Base-by-base conservation (phyloP, 2,113 vertebrate genomes). In the Pelmatolapia mariae region DNA sequence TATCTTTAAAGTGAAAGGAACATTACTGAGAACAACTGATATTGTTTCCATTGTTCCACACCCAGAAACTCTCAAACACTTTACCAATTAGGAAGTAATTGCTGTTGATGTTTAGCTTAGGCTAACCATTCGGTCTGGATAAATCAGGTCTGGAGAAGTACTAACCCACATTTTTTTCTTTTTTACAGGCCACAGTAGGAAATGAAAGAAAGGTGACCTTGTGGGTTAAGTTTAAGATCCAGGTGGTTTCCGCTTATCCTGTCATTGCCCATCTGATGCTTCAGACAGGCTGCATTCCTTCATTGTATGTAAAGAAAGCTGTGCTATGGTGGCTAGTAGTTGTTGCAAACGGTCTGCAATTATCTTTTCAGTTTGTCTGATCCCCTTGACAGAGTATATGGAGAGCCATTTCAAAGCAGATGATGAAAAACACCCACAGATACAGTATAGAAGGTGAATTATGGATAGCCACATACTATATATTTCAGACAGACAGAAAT, bases 241-340 rank as follows among this genome's bases (percentile, higher is more conserved):
- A 93, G 91, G 93, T 94, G 92, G 90, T 87, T 95, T 92, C 93
- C 33, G 54, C 61, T 92, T 79, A 24, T 86, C 81, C 86, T 94
- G 92, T 93, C 91, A 89, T 86, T 83, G 38, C 81, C 82, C 13
- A 66, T 33, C 38, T 52, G 57, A 80, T 68, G 33, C 89, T 89
- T 33, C 80, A 81, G 81, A 36, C 88, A 71, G 8, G 36, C 56
- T 40, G 71, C 87, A 90, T 94, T 94, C 92, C 90, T 92, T 85
- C 38, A 15, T 81, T 73, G 38, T 84, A 53, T 61, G 83, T 66
- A 82, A 31, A 89, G 40, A 87, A 45, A 80, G 63, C 40, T 45
- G 83, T 36, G 59, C 87, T 82, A 76, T 19, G 50, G 81, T 56
- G 80, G 83, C 73, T 90, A 54, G 43, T 8, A 76, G 71, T 2